phyloP scores from a whole-genome alignment of 2,888 invertebrate species.

The Melikaiella ostensackeni region DNA sequence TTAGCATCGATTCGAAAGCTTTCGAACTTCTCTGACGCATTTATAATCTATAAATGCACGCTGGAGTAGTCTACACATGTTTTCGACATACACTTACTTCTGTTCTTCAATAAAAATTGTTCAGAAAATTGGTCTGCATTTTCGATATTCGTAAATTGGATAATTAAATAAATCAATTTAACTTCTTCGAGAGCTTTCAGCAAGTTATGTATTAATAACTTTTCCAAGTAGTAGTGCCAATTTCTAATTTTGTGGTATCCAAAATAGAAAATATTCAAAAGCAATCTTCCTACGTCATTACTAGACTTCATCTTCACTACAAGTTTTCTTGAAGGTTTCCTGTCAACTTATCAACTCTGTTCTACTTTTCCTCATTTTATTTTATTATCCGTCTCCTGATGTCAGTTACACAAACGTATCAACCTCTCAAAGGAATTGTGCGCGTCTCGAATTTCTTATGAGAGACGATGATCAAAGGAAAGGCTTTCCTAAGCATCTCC shows the following conservation, averaged over 20 bases:
- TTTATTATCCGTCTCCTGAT: conserved; percentile 15
- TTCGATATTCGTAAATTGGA: too few species aligned
- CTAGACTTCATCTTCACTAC: neutral
- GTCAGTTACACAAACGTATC: conserved; percentile 6
- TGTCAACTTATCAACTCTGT: neutral
- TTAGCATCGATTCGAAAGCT: neutral
- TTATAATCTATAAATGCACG: neutral
- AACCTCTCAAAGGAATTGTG: conserved; percentile 18
- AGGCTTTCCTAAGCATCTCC: neutral
- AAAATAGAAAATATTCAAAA: neutral
- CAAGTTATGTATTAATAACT: too few species aligned
- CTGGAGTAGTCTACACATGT: neutral
- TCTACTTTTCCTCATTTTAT: conserved; percentile 8
- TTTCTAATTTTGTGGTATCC: neutral
- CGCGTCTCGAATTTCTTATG: conserved; percentile 4
- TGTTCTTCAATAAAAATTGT: neutral
- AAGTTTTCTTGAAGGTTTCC: neutral
- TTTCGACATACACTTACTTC: neutral
- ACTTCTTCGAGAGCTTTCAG: too few species aligned
- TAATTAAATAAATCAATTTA: too few species aligned
- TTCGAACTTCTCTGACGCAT: neutral
- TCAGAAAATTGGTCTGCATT: too few species aligned
- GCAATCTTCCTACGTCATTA: neutral
- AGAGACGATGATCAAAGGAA: conserved; percentile 17
- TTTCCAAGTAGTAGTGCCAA: too few species aligned